Base-by-base conservation (phyloP, 1,140 invertebrate species). In the Drosophila miranda region DNA sequence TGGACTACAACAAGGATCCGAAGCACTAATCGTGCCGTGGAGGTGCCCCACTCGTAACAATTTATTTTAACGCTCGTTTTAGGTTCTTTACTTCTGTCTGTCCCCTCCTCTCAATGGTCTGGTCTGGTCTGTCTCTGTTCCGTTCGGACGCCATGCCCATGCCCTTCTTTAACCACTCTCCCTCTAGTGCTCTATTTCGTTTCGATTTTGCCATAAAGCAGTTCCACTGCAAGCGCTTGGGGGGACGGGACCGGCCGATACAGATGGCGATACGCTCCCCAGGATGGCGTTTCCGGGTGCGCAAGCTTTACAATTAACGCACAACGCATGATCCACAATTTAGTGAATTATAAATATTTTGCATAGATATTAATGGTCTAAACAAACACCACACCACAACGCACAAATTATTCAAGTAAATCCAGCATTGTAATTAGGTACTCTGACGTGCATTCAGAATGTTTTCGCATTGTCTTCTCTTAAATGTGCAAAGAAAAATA, bases 1-100 rank as follows among this genome's bases (percentile, higher is more conserved):
- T 98, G 1, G 95, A 97, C 90, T 96, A 96, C 83, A 95, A 94
- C 89, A 93, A 93, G 55, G 90, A 92, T 68, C 92, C 92, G 41
- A 92, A 93, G 78, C 90, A 91, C 60, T 87, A 82, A 62, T 34
- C 9, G 2, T 34, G 3, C 97, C 30, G 14, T 43, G 43, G 55
- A 23, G 30, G 30, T 11, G 30, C 2, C 26, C 28, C 52, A 41
- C 49, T 41, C 51, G 34, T 49, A 61, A 48, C 43, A 30, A 52
- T 51, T 69, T 78, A 82, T 78, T 78, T 77, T 77, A 75, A 83
- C 49, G 50, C 48, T 75, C 54, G 46, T 64, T 83, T 79, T 76
- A 80, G 74, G 76, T 28, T 66, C 46, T 57, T 46, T 3, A 11
- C 9, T 34, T 11, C 9, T 16, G 30, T 9, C 30, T 34, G 30